Conservation (phyloP, 2,113 vertebrate genomes). For the Tupaia chinensis region DNA sequence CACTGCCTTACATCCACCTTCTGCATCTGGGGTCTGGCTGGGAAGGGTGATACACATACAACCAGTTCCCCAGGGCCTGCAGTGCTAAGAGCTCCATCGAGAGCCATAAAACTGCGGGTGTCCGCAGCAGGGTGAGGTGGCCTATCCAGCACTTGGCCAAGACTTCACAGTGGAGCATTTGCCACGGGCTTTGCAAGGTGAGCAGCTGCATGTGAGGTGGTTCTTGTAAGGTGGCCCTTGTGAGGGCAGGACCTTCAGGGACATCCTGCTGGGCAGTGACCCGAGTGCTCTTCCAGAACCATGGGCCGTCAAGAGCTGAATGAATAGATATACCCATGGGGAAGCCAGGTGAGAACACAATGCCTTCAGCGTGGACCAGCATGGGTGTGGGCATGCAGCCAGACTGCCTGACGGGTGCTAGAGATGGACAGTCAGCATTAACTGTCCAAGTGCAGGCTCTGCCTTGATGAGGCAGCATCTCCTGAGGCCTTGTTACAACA, state of each 20-base stretch:
- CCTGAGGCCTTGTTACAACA: slow-evolving; percentile 19
- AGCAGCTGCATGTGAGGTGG: not conserved
- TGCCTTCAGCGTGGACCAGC: not conserved
- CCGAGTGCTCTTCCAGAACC: not conserved
- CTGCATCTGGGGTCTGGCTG: not conserved
- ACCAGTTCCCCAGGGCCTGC: not conserved
- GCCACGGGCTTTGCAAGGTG: not conserved
- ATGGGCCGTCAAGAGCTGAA: accelerated
- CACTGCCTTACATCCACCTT: not conserved
- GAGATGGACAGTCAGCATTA: not conserved
- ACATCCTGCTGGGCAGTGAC: not conserved
- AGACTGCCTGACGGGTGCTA: not conserved
- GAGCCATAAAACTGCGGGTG: not conserved
- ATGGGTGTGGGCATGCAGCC: not conserved
- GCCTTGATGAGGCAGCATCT: not conserved
- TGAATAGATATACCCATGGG: not conserved
- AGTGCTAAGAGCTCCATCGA: not conserved
- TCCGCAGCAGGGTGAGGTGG: not conserved
- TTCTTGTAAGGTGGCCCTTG: not conserved
- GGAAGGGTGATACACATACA: not conserved
- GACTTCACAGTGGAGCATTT: not conserved
- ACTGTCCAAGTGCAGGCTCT: not conserved
- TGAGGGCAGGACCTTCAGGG: not conserved
- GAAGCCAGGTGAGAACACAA: not conserved
- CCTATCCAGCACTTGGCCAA: not conserved